Conservation (phyloP, 2,797 vertebrate genomes). For the Leuciscus waleckii region DNA sequence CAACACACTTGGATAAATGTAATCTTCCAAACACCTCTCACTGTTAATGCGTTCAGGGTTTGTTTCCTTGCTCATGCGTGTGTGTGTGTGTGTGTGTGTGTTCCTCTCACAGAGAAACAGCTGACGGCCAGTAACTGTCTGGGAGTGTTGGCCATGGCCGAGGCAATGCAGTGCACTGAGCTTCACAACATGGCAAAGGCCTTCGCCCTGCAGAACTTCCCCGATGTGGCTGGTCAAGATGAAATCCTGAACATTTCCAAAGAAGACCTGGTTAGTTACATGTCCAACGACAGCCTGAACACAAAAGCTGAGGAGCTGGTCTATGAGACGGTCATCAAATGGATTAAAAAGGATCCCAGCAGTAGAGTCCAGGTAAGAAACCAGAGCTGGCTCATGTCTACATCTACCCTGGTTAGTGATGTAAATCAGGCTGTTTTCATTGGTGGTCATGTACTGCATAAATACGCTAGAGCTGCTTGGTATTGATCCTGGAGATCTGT, state of each 20-base stretch:
- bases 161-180: conserved; percentile 96
- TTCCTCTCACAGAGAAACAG: conserved; percentile 86
- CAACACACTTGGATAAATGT: conserved; percentile 47
- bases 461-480: not conserved
- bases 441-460: not conserved
- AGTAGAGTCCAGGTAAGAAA: conserved; percentile 87
- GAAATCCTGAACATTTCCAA: conserved; percentile 96
- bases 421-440: not conserved
- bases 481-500: not conserved
- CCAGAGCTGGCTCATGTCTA: not conserved
- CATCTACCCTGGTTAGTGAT: not conserved
- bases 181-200: conserved; percentile 99
- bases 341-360: conserved; percentile 92
- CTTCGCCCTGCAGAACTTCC: conserved; percentile 97
- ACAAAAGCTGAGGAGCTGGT: conserved; percentile 98
- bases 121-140: conserved; percentile 96
- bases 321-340: conserved; percentile 96
- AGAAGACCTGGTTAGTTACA: conserved; percentile 92
- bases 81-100: conserved; percentile 25
- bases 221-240: conserved; percentile 92
- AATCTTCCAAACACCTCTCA: conserved; percentile 56
- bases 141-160: conserved; percentile 97
- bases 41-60: conserved; percentile 37
- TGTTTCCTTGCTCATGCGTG: conserved; percentile 17
- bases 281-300: conserved; percentile 98